Conservation (phyloP, 64 coral and sea anemone genomes). For the Stylophora pistillata region DNA sequence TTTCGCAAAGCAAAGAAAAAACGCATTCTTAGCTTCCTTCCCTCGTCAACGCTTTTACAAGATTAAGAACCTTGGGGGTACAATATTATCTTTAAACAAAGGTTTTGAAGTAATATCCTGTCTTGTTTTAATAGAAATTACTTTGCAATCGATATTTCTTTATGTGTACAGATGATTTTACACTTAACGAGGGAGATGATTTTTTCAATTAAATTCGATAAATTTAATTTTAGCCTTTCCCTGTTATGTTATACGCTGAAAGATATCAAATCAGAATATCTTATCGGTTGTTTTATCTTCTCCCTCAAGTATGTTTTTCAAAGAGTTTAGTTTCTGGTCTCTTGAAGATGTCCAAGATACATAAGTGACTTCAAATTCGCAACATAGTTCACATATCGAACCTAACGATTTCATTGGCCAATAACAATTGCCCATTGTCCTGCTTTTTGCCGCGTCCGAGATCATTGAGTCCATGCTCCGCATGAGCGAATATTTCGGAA, state of each 20-base stretch:
- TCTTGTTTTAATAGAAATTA: constrained; percentile 9
- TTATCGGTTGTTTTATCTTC: constrained; percentile 14
- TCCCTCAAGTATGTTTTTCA: background rate
- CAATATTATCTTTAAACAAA: constrained; percentile 37
- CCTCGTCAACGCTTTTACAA: background rate
- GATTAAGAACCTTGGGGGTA: background rate
- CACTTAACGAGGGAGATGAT: background rate
- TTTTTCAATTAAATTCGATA: background rate
- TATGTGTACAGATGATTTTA: constrained; percentile 18
- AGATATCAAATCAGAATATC: background rate
- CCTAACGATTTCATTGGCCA: constrained; percentile 13
- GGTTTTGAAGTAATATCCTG: constrained; percentile 23
- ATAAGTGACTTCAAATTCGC: constrained; percentile 23
- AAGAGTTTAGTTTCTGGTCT: background rate
- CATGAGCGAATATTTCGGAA: constrained; percentile 66
- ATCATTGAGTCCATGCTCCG: constrained; percentile 27
- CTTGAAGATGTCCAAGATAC: background rate
- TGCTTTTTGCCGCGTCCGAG: constrained; percentile 33
- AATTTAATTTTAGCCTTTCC: too few relatives aligned
- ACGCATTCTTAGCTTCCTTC: background rate
- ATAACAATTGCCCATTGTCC: constrained; percentile 18
- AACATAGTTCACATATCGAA: background rate
- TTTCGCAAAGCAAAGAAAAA: background rate
- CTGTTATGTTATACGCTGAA: background rate
- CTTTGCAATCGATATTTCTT: background rate